A percentile compares a stretch with the other conserved stretches of the same genome.
Evolutionary conservation across 2,113 vertebrate genomes (phyloP).

Genomic region (Aegotheles bennettii): DNA sequence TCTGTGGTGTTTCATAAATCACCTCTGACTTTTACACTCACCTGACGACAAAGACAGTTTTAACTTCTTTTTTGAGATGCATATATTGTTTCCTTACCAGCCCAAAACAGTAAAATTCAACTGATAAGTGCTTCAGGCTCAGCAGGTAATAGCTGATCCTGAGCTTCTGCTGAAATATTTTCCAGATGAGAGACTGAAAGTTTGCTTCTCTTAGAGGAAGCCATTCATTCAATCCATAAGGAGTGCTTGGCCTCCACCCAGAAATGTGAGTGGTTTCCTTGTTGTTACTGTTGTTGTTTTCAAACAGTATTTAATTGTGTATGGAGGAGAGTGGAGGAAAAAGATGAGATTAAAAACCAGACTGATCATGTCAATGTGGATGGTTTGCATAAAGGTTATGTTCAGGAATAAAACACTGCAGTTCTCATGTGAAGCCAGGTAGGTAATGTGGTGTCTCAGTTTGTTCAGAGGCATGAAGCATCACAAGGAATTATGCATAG

Average conservation of each 20-base stretch:
- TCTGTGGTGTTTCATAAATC: background rate
- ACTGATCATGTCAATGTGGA: background rate
- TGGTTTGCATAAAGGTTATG: background rate
- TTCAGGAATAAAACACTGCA: background rate
- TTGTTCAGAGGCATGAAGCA: background rate
- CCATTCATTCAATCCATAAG: background rate
- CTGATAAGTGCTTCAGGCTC: background rate
- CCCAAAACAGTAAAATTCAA: background rate
- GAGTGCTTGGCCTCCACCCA: background rate
- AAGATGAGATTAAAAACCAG: background rate
- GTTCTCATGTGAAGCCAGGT: background rate
- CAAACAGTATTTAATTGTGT: background rate
- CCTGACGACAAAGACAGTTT: background rate
- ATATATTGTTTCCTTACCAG: background rate
- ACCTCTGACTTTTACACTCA: background rate
- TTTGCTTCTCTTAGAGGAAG: conserved; percentile 16
- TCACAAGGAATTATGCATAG: background rate
- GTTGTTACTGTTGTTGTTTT: conserved; percentile 9
- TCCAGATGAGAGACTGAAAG: background rate
- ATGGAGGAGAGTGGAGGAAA: background rate
- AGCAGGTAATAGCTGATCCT: background rate
- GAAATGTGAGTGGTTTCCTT: background rate
- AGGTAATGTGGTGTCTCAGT: background rate
- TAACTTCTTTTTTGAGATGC: background rate
- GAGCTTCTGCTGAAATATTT: conserved; percentile 12